A percentile compares a stretch with the other conserved stretches of the same genome.
These are phyloP conservation scores for Eubasilissa regina DNA, from an alignment of 1,140 invertebrate species.

Conservation along the genomic window DNA sequence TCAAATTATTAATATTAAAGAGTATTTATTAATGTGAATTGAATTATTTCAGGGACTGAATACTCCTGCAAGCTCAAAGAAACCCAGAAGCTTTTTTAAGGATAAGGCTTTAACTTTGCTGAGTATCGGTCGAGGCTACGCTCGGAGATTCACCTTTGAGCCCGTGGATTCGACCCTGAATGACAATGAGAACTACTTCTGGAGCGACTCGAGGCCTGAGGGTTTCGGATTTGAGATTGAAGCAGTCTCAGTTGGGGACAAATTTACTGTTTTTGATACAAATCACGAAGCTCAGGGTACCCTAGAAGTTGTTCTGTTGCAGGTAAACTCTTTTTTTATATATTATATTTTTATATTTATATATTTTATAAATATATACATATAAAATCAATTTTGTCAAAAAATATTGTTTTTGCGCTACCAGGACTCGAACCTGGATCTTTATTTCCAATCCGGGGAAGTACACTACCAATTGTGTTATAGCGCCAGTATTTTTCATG, in stretches of 20 bases:
- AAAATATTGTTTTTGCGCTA: too few relatives aligned
- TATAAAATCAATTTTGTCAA: too few relatives aligned
- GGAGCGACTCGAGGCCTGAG: constrained; percentile 81
- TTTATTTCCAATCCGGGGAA: too few relatives aligned
- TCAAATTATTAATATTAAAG: too few relatives aligned
- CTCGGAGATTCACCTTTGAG: constrained; percentile 82
- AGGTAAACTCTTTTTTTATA: constrained; percentile 68
- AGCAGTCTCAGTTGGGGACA: constrained; percentile 79
- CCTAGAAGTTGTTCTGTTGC: constrained; percentile 75
- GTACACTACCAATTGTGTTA: too few relatives aligned
- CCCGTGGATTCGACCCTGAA: constrained; percentile 76
- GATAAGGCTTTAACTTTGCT: constrained; percentile 78
- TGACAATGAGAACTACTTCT: constrained; percentile 82
- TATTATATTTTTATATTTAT: neutral
- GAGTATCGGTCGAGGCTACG: constrained; percentile 83
- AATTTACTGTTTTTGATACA: constrained; percentile 80
- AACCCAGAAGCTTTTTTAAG: constrained; percentile 74
- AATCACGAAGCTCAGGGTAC: constrained; percentile 77
- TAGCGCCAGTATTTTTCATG: too few relatives aligned
- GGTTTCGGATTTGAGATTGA: constrained; percentile 83
- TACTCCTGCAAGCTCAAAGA: constrained; percentile 66
- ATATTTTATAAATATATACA: too few relatives aligned
- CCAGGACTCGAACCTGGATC: too few relatives aligned
- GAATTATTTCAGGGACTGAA: constrained; percentile 68
- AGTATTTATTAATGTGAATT: constrained; percentile 14